Percentiles rank a stretch among this genome's conserved stretches.
phyloP scores from a whole-genome alignment of 2,113 vertebrate species.

The Trematomus loennbergii region DNA sequence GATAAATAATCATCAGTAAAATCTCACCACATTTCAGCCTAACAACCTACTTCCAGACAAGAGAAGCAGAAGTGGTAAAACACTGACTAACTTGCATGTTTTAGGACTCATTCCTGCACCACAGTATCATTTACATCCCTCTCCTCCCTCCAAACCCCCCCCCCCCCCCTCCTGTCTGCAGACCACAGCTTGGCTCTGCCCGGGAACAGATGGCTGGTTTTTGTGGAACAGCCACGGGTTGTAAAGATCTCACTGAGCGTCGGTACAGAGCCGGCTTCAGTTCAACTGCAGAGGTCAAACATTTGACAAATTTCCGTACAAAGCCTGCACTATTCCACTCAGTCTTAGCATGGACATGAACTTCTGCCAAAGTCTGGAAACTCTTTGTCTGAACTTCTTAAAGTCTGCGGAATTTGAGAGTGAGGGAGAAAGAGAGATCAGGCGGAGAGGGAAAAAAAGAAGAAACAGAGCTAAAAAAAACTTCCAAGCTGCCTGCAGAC shows the following conservation, averaged over 20 bases:
- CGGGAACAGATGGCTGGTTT: slow-evolving; percentile 72
- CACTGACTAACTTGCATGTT: too few relatives aligned
- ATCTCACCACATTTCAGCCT: too few relatives aligned
- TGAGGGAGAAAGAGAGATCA: slow-evolving; percentile 54
- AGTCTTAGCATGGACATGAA: slow-evolving; percentile 72
- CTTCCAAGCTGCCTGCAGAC: slow-evolving; percentile 76
- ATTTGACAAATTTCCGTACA: slow-evolving; percentile 79
- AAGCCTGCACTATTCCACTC: slow-evolving; percentile 81
- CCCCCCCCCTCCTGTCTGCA: slow-evolving; percentile 63
- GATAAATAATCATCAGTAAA: too few relatives aligned
- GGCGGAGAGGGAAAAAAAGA: slow-evolving; percentile 12
- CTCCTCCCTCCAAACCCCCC: too few relatives aligned
- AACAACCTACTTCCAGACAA: too few relatives aligned
- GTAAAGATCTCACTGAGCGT: slow-evolving; percentile 70
- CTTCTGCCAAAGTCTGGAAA: slow-evolving; percentile 79
- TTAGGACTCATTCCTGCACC: neutral
- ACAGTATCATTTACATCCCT: slow-evolving; percentile 71
- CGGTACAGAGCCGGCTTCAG: slow-evolving; percentile 66
- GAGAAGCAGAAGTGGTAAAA: too few relatives aligned
- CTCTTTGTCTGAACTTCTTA: slow-evolving; percentile 76
- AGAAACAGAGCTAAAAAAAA: slow-evolving; percentile 32
- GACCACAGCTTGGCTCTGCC: slow-evolving; percentile 65
- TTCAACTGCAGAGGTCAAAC: slow-evolving; percentile 79
- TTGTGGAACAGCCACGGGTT: slow-evolving; percentile 68
- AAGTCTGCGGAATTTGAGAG: slow-evolving; percentile 76